Percentiles rank a stretch among this genome's conserved stretches.
Conservation (phyloP, 2,113 vertebrate genomes). For the Megaceryle torquata region DNA sequence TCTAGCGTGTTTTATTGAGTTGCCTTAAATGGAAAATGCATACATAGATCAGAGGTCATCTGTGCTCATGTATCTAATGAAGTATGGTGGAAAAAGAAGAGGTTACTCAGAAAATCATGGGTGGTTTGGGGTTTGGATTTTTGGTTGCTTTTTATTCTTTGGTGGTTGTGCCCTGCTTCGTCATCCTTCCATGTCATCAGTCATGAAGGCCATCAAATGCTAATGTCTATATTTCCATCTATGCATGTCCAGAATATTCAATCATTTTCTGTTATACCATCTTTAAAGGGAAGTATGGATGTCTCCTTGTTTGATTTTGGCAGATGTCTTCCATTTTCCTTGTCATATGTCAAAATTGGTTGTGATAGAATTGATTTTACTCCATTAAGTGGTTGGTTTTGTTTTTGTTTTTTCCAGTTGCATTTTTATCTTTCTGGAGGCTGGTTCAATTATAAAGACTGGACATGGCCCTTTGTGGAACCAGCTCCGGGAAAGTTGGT, state of each 20-base stretch:
- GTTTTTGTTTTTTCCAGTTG: not conserved
- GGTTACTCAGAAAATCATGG: not conserved
- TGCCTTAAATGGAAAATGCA: not conserved
- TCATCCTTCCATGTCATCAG: not conserved
- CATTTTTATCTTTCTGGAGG: not conserved
- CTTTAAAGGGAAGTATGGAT: not conserved
- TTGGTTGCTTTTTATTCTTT: not conserved
- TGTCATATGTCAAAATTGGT: not conserved
- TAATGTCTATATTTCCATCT: not conserved
- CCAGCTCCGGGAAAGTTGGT: not conserved
- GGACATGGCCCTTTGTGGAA: not conserved
- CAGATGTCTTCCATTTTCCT: slow-evolving; percentile 21
- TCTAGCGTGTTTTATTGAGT: not conserved
- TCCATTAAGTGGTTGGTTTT: too few relatives aligned
- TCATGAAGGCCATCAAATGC: not conserved
- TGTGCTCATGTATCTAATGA: not conserved
- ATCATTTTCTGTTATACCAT: not conserved
- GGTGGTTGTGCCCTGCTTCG: not conserved
- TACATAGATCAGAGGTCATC: not conserved
- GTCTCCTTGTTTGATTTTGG: not conserved
- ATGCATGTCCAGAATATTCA: not conserved
- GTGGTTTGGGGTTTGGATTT: not conserved
- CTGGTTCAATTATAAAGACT: not conserved
- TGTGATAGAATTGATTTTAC: slow-evolving; percentile 5
- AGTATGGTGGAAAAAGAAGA: not conserved